Conservation (phyloP, 2,888 invertebrate genomes). For the Cremastinae sp. region DNA sequence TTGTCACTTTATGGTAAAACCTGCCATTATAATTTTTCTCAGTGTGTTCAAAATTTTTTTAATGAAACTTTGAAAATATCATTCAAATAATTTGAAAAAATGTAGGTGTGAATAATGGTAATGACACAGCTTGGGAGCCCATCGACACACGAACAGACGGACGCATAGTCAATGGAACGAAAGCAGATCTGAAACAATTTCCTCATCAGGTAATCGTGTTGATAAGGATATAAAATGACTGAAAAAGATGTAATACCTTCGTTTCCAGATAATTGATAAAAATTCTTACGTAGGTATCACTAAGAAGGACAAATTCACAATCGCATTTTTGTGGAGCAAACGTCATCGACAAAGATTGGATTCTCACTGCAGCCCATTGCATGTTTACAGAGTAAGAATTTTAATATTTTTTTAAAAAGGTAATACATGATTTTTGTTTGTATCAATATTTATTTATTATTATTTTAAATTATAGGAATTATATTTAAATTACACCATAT, state of each 20-base stretch:
- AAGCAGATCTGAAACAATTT: constrained; percentile 36
- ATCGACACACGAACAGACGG: constrained; percentile 38
- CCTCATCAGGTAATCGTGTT: constrained; percentile 49
- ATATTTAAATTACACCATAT: constrained; percentile 58
- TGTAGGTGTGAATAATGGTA: no score
- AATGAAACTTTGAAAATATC: no score
- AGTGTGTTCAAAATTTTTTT: no score
- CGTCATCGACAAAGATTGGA: constrained; percentile 63
- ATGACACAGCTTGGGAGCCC: no score
- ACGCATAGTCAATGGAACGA: constrained; percentile 57
- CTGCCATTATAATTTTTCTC: no score
- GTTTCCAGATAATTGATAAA: background rate
- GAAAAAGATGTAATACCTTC: no score
- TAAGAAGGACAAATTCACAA: constrained; percentile 63
- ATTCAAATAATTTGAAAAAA: no score
- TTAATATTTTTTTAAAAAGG: background rate
- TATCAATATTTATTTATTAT: background rate
- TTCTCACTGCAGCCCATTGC: constrained; percentile 74
- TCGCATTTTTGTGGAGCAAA: constrained; percentile 74
- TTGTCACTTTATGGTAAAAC: no score
- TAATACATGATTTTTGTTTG: no score
- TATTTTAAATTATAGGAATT: constrained; percentile 12
- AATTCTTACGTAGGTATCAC: constrained; percentile 68
- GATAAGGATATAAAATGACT: background rate
- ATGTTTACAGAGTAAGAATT: constrained; percentile 65